These are phyloP conservation scores for Apteryx mantelli DNA, from an alignment of 2,113 vertebrate genomes.

Conservation along the genomic window DNA sequence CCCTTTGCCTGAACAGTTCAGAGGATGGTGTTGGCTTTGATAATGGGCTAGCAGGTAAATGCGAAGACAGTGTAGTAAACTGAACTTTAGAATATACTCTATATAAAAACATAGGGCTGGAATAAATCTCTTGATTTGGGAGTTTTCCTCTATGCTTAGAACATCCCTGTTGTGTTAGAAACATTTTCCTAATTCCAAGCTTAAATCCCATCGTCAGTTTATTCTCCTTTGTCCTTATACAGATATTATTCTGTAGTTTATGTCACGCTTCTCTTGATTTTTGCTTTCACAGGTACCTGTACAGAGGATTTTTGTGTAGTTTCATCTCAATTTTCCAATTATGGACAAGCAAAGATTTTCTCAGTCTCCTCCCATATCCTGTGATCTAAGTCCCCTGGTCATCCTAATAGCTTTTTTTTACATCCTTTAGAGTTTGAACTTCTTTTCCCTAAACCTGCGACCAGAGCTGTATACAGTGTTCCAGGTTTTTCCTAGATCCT, in stretches of 20 bases:
- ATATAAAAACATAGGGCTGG: neutral
- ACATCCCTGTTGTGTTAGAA: fast-evolving
- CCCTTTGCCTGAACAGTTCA: neutral
- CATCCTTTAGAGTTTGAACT: neutral
- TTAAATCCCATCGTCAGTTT: neutral
- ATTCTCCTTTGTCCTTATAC: neutral
- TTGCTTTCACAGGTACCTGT: neutral
- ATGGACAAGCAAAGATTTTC: neutral
- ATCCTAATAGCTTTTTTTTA: neutral
- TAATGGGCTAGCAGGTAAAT: neutral
- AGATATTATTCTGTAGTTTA: neutral
- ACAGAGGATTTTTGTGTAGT: neutral
- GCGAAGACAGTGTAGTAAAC: neutral
- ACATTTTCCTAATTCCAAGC: neutral
- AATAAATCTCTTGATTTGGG: neutral
- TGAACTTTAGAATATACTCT: neutral
- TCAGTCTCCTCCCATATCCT: neutral
- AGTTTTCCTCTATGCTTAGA: neutral
- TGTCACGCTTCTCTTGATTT: neutral
- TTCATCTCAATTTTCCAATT: neutral
- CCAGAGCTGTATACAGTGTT: neutral
- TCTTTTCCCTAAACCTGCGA: neutral
- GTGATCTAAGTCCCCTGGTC: neutral
- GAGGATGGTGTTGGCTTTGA: fast-evolving
- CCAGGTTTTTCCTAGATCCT: fast-evolving